A percentile compares a stretch with the other conserved stretches of the same genome.
Evolutionary conservation across 1,140 invertebrate species (phyloP).

Genomic region (Anoplophora glabripennis): DNA sequence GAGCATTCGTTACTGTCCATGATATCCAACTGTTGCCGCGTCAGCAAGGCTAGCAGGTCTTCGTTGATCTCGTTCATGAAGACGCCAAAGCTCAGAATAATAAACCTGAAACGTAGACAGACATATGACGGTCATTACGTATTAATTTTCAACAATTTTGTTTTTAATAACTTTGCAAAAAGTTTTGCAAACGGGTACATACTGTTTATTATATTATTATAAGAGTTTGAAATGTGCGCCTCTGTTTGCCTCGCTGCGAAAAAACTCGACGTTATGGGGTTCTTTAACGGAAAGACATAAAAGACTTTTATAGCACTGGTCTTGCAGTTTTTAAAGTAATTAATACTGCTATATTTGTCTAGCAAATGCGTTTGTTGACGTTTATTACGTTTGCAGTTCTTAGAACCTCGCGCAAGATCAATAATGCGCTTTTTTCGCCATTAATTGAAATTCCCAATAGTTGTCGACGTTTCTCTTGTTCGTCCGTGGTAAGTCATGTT

Average conservation of each 20-base stretch:
- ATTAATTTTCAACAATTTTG: no score
- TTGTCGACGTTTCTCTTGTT: no score
- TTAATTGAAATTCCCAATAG: no score
- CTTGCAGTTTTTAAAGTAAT: not conserved
- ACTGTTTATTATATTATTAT: no score
- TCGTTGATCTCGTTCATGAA: constrained; percentile 47
- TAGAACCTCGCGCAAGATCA: not conserved
- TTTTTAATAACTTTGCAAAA: no score
- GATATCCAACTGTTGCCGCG: constrained; percentile 44
- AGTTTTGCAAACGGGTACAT: no score
- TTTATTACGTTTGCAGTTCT: not conserved
- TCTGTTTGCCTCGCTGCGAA: not conserved
- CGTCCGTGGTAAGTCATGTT: no score
- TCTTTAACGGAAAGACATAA: constrained; percentile 4
- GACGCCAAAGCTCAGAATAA: constrained; percentile 47
- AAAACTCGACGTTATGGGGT: not conserved
- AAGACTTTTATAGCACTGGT: not conserved
- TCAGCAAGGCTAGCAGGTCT: constrained; percentile 44
- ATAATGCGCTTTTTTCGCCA: not conserved
- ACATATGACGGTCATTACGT: no score
- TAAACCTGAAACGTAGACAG: constrained; percentile 35
- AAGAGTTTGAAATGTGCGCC: not conserved
- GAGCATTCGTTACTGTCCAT: constrained; percentile 32
- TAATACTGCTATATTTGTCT: constrained; percentile 2
- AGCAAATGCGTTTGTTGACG: not conserved